A percentile compares a stretch with the other conserved stretches of the same genome.
phyloP scores from a whole-genome alignment of 2,888 invertebrate genomes.

The Trichogramma dendrolimi region DNA sequence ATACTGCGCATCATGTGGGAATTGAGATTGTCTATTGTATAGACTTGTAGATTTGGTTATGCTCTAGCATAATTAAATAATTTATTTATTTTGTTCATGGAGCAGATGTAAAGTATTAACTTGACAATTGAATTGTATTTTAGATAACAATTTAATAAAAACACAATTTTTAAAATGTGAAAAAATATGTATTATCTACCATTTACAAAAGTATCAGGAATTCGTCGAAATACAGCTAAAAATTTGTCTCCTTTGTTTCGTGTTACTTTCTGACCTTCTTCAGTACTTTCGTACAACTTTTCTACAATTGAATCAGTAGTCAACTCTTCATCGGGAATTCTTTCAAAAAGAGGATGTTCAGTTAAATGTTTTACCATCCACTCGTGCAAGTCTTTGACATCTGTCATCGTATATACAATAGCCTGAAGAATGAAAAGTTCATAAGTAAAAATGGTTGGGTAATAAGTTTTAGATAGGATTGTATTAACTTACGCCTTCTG shows the following conservation, averaged over 20 bases:
- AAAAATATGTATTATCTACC: constrained; percentile 23
- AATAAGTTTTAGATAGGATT: constrained; percentile 4
- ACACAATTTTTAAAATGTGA: constrained; percentile 6
- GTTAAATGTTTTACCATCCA: constrained; percentile 95
- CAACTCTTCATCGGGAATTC: constrained; percentile 72
- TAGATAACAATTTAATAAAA: constrained; percentile 8
- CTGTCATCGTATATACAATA: constrained; percentile 92
- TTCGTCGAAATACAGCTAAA: constrained; percentile 81
- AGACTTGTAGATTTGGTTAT: neutral
- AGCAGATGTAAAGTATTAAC: too few relatives aligned
- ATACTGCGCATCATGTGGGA: constrained; percentile 35
- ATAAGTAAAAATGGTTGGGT: neutral
- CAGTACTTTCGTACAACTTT: constrained; percentile 86
- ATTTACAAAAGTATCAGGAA: constrained; percentile 53
- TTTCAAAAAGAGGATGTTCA: constrained; percentile 84
- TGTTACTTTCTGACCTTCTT: constrained; percentile 97
- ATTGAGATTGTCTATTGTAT: constrained; percentile 39
- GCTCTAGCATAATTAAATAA: too few relatives aligned
- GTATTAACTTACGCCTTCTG: constrained; percentile 64
- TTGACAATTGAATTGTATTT: neutral
- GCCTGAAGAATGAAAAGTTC: constrained; percentile 59
- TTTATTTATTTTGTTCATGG: too few relatives aligned
- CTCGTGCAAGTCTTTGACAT: constrained; percentile 92
- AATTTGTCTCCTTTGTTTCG: constrained; percentile 92
- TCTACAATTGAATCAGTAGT: constrained; percentile 79